Conservation (phyloP, 64 coral and sea anemone genomes). For the Actinia tenebrosa region DNA sequence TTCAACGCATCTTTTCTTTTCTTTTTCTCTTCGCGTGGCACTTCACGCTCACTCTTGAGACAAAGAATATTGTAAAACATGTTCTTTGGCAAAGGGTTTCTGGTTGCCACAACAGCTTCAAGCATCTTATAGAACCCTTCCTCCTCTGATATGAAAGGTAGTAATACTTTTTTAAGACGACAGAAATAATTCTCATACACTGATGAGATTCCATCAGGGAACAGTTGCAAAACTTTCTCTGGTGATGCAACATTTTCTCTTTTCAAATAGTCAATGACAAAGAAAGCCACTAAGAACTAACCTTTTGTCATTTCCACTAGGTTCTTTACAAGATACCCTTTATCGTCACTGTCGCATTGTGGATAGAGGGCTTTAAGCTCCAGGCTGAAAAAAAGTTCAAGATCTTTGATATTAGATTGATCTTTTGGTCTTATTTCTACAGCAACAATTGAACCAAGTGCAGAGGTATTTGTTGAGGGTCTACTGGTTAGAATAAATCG, state of each 20-base stretch:
- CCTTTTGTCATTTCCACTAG: background rate
- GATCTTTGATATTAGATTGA: background rate
- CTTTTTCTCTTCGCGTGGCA: background rate
- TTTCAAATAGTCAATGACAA: background rate
- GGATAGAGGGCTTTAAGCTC: background rate
- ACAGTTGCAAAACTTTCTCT: background rate
- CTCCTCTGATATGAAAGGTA: background rate
- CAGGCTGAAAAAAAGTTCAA: background rate
- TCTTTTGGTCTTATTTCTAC: background rate
- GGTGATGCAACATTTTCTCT: background rate
- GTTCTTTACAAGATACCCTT: background rate
- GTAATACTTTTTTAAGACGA: background rate
- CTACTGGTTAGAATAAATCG: background rate
- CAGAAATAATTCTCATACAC: background rate
- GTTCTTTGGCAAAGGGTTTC: conserved; percentile 22
- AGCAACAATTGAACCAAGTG: background rate
- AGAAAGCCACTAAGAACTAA: background rate
- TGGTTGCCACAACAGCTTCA: conserved; percentile 16
- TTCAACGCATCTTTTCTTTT: background rate
- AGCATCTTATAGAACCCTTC: conserved; percentile 13
- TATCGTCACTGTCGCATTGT: background rate
- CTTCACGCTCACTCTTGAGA: background rate
- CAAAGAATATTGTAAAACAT: conserved; percentile 23
- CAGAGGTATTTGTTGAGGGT: background rate
- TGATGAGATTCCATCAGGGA: background rate